Conservation (phyloP, 1,140 invertebrate species). For the Atopsyche davidsoni region DNA sequence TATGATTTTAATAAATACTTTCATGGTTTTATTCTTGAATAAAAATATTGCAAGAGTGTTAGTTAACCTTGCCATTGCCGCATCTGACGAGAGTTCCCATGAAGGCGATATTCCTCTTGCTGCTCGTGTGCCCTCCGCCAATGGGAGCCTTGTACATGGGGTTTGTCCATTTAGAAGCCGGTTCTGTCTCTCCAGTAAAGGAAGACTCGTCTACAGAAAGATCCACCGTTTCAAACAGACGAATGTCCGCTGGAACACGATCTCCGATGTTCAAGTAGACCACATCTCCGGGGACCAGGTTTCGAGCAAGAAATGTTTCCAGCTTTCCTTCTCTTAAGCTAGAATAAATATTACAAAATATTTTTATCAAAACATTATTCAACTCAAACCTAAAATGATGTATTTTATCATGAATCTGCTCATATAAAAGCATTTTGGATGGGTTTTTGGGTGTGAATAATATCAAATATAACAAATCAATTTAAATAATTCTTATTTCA, state of each 20-base stretch:
- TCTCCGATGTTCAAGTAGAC: constrained; percentile 91
- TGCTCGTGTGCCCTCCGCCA: constrained; percentile 51
- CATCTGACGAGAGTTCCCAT: constrained; percentile 97
- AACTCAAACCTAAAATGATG: too few species aligned
- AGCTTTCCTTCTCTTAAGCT: constrained; percentile 82
- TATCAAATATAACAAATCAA: too few species aligned
- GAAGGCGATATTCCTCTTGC: constrained; percentile 90
- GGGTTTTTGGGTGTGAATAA: too few species aligned
- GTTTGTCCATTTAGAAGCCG: constrained; percentile 61
- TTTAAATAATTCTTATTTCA: too few species aligned
- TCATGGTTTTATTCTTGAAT: too few species aligned
- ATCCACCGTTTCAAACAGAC: constrained; percentile 86
- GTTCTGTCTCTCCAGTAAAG: constrained; percentile 95
- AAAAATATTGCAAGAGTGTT: too few species aligned
- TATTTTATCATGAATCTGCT: too few species aligned
- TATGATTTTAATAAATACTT: constrained; percentile 11
- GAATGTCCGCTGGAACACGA: constrained; percentile 90
- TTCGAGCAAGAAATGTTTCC: constrained; percentile 87
- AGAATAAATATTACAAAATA: constrained; percentile 32
- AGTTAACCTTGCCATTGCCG: constrained; percentile 89
- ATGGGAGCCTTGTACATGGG: constrained; percentile 50
- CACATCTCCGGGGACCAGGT: constrained; percentile 97
- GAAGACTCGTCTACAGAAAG: constrained; percentile 96
- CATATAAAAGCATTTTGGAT: too few species aligned
- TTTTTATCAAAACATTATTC: too few species aligned